A percentile compares a stretch with the other conserved stretches of the same genome.
These are phyloP conservation scores for Acomys russatus DNA, from an alignment of 2,797 vertebrate species.

Conservation along the genomic window DNA sequence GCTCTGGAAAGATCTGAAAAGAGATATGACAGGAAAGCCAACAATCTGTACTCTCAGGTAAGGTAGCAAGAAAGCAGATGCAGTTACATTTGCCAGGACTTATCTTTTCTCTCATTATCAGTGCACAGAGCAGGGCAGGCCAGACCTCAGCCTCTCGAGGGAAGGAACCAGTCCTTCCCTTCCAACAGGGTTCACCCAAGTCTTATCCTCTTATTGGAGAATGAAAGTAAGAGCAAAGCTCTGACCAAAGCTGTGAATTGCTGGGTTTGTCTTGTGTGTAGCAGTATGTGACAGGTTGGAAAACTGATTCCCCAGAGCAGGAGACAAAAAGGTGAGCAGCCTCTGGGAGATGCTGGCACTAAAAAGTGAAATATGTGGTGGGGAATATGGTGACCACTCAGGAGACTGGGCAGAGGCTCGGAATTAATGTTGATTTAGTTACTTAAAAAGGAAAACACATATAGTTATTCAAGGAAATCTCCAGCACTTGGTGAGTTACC, in stretches of 20 bases:
- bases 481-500: neutral
- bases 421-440: neutral
- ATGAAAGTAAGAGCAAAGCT: neutral
- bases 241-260: neutral
- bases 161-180: neutral
- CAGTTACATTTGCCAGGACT: neutral
- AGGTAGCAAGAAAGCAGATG: neutral
- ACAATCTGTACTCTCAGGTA: neutral
- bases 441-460: neutral
- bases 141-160: neutral
- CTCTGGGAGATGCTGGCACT: neutral
- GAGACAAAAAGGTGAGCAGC: neutral
- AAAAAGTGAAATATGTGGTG: neutral
- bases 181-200: neutral
- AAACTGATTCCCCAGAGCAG: rapidly evolving
- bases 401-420: neutral
- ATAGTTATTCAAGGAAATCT: neutral
- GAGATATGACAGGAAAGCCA: neutral
- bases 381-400: neutral
- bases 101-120: neutral
- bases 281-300: neutral
- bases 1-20: neutral
- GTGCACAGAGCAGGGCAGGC: neutral
- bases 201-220: neutral
- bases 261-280: neutral